phyloP scores from a whole-genome alignment of 2,797 vertebrate genomes.

The Peromyscus aztecus region DNA sequence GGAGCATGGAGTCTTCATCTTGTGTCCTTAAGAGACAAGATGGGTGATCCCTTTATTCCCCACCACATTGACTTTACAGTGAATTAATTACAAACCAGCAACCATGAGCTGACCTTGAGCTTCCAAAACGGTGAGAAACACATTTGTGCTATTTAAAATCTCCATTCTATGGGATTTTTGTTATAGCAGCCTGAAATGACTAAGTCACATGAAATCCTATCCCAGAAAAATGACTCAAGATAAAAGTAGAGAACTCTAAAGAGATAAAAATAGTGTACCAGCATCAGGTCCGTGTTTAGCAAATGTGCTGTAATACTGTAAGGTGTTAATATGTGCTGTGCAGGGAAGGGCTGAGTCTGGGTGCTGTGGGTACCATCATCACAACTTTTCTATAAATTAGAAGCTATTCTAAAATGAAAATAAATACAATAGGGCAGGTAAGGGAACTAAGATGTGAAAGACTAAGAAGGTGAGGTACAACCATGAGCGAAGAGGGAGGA shows the following conservation, averaged over 20 bases:
- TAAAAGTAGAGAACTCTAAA: neutral
- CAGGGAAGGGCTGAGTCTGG: neutral
- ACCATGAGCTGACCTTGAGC: neutral
- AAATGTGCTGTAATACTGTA: neutral
- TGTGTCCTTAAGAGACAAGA: neutral
- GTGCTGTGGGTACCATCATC: neutral
- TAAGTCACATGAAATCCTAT: neutral
- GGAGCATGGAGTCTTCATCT: neutral
- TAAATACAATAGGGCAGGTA: neutral
- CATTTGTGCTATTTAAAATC: neutral
- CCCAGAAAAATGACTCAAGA: neutral
- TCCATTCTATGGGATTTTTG: neutral
- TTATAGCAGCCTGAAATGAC: neutral
- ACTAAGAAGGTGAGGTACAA: neutral
- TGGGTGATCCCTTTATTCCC: neutral
- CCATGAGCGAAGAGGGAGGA: neutral
- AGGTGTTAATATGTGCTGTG: neutral
- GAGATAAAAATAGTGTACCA: neutral
- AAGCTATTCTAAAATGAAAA: constrained; percentile 15
- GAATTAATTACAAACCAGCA: neutral
- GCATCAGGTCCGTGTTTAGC: neutral
- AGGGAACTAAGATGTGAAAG: neutral
- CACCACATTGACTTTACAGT: neutral
- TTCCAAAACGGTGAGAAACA: neutral
- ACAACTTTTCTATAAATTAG: neutral